Conservation (phyloP, 2,888 invertebrate genomes). For the Aricia artaxerxes region DNA sequence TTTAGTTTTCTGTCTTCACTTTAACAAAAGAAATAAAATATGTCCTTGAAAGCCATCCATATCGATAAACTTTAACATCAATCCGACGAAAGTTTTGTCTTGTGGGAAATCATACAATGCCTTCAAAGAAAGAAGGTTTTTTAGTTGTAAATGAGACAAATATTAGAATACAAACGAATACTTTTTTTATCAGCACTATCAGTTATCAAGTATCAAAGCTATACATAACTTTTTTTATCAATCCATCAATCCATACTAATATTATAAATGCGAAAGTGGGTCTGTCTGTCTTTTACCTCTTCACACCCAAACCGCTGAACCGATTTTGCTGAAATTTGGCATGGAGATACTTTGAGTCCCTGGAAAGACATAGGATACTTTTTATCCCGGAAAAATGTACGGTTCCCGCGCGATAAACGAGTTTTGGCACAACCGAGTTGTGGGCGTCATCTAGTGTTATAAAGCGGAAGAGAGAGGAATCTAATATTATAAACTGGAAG, state of each 20-base stretch:
- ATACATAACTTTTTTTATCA: not conserved
- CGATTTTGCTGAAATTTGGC: no score
- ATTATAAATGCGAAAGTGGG: no score
- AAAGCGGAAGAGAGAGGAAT: not conserved
- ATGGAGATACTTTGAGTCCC: no score
- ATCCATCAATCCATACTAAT: not conserved
- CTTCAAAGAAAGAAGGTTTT: not conserved
- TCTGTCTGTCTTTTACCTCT: no score
- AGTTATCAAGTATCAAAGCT: not conserved
- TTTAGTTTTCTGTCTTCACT: not conserved
- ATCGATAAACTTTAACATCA: slow-evolving; percentile 7
- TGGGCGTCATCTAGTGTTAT: not conserved
- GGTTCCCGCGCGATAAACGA: no score
- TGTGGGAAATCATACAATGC: not conserved
- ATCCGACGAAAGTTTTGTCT: not conserved
- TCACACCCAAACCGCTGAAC: no score
- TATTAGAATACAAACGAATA: not conserved
- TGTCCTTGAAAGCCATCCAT: not conserved
- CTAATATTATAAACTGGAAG: no score
- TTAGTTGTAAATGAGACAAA: not conserved
- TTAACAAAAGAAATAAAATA: not conserved
- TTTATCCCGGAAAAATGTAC: no score
- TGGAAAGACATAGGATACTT: no score
- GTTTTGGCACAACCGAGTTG: no score
- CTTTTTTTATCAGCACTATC: not conserved